Evolutionary conservation across 2,113 vertebrate species (phyloP), one percentile per base, ranked within the genome.

Genomic region (Anguilla japonica): DNA sequence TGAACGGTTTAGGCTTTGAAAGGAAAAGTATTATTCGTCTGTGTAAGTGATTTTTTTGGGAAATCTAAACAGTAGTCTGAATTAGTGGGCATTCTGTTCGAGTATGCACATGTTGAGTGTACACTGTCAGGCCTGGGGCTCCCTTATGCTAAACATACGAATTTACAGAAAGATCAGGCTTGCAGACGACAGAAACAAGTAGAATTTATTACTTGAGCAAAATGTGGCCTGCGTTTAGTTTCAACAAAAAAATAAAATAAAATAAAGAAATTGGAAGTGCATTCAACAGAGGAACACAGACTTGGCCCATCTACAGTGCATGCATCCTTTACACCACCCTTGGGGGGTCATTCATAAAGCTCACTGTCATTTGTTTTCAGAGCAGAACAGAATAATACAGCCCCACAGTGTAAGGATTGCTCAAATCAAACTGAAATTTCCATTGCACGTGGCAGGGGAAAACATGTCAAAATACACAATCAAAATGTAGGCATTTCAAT

Each of bases 171-270:
- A 34, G 82, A 87, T 63, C 71, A 82, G 53, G 84, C 80, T 53
- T 26, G 13, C 26, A 88, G 83, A 85, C 87, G 56, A 80, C 46
- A 88, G 83, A 81, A 87, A 89, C 71, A 83, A 82, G 20, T 75
- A 83, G 41, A 82, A 89, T 82, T 81, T 90, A 90, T 83, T 85
- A 57, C 85, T 84, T 57, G 41, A 79, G 83, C 81, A 86, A 86
- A 84, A 41, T 81, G 86, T 41, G 41, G 85, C 26, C 41, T 53
- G 83, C 20, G 14, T 41, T 26, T 22, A 87, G 67, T 79, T 41
- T 78, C 71, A 86, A 82, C 39, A 84, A 82, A 83, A 16, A 41
- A 41, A 79, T 8, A 80, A 88, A 86, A 1, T 34, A 41, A 84
- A 82, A 83, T 16, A 39, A 41, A 79, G 18, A 80, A 88, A 86